These are phyloP conservation scores for Phaethon lepturus DNA, from an alignment of 2,113 vertebrate genomes.

Conservation along the genomic window DNA sequence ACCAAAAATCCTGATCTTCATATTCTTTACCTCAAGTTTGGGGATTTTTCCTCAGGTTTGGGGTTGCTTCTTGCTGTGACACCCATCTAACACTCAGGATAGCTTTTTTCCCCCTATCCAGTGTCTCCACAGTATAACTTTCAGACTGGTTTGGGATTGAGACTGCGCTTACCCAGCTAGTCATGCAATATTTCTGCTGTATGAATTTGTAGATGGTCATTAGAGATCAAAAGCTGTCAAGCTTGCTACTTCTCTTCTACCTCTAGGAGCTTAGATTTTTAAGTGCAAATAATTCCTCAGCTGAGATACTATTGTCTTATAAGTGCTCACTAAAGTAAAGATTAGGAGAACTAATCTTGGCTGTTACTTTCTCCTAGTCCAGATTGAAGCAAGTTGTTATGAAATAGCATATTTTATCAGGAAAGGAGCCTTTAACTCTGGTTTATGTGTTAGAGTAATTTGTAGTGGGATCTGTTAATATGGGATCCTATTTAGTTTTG, in stretches of 20 bases:
- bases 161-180: not conserved
- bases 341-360: not conserved
- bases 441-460: not conserved
- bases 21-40: not conserved
- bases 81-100: not conserved
- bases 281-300: not conserved
- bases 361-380: not conserved
- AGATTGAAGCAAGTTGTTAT: not conserved
- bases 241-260: not conserved
- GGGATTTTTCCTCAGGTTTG: not conserved
- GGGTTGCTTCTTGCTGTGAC: not conserved
- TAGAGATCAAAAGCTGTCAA: not conserved
- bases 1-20: not conserved
- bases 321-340: slow-evolving; percentile 13
- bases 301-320: not conserved
- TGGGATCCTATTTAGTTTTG: not conserved
- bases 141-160: not conserved
- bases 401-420: not conserved
- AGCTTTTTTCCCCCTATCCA: not conserved
- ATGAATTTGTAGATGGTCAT: not conserved
- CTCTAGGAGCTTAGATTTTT: not conserved
- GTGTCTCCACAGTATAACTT: not conserved
- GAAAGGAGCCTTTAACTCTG: not conserved
- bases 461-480: not conserved
- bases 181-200: not conserved